A percentile compares a stretch with the other conserved stretches of the same genome.
Conservation (phyloP, 2,113 vertebrate species). For the Plotosus lineatus region DNA sequence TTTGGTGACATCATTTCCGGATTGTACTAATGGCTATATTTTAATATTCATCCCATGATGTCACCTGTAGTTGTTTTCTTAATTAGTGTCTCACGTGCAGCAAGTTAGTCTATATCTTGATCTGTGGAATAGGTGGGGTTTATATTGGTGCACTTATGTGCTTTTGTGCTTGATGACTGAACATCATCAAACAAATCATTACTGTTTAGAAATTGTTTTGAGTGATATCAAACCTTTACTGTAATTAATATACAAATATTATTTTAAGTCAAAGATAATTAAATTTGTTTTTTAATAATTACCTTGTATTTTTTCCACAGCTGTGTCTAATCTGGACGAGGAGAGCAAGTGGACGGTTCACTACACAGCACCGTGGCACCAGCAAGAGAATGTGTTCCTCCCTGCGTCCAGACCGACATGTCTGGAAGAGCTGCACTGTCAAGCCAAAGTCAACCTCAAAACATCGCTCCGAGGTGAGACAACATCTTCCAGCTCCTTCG, state of each 20-base stretch:
- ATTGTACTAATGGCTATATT: background rate
- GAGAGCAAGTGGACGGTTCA: conserved; percentile 96
- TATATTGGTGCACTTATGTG: background rate
- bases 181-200: background rate
- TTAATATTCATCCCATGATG: background rate
- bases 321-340: conserved; percentile 96
- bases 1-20: background rate
- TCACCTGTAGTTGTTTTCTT: background rate
- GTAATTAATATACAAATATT: background rate
- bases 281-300: background rate
- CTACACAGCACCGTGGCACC: conserved; percentile 93
- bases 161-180: background rate
- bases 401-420: conserved; percentile 86
- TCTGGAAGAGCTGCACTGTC: conserved; percentile 91
- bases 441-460: conserved; percentile 97
- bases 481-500: conserved; percentile 47
- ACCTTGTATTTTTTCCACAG: conserved; percentile 62
- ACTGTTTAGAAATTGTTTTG: background rate
- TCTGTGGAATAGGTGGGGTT: background rate
- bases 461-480: conserved; percentile 97
- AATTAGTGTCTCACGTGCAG: background rate
- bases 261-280: background rate
- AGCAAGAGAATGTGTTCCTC: conserved; percentile 96
- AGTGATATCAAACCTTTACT: background rate
- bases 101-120: background rate